A percentile compares a stretch with the other conserved stretches of the same genome.
Conservation (phyloP, 2,113 vertebrate species). For the Ochotona curzoniae region DNA sequence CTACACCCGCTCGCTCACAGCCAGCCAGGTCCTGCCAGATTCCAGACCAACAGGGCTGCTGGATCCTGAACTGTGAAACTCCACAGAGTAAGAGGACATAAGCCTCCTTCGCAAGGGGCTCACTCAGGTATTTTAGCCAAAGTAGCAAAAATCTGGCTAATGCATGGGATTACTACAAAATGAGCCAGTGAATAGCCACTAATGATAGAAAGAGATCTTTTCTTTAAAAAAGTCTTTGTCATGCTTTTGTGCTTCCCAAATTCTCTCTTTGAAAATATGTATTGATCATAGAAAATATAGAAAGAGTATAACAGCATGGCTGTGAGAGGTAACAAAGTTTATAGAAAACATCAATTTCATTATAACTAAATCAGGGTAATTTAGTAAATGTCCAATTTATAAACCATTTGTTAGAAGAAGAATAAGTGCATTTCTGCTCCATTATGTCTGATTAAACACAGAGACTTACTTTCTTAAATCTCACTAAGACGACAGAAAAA, state of each 20-base stretch:
- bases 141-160: not conserved
- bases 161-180: conserved; percentile 3
- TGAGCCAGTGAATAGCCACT: not conserved
- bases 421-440: conserved; percentile 8
- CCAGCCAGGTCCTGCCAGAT: no score
- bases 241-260: not conserved
- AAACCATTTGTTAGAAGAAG: not conserved
- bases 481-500: conserved; percentile 8
- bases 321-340: not conserved
- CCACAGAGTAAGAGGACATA: no score
- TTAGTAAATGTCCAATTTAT: not conserved
- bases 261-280: conserved; percentile 15
- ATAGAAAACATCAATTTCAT: conserved; percentile 16
- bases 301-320: not conserved
- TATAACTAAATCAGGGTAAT: not conserved
- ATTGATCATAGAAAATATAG: not conserved
- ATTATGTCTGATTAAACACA: not conserved
- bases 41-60: no score
- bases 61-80: no score
- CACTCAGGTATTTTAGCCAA: no score
- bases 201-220: not conserved
- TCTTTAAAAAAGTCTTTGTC: not conserved
- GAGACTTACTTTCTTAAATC: not conserved
- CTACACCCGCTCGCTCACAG: no score
- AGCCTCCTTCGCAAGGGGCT: no score